Conservation (phyloP, 2,888 invertebrate species). For the Sceliomorpha sp. region DNA sequence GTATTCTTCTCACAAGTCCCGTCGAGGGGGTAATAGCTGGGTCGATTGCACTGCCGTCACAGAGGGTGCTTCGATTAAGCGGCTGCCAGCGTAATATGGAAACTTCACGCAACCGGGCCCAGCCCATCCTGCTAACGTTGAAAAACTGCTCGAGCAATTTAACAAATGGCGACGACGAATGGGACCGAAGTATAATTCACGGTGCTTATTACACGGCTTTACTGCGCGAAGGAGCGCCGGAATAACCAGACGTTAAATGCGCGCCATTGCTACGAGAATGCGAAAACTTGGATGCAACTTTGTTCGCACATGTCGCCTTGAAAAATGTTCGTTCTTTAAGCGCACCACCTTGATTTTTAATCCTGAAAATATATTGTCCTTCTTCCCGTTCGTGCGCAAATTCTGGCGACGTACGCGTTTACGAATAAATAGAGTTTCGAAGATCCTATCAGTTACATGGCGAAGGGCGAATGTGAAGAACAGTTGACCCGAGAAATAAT, state of each 20-base stretch:
- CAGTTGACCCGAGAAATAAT: no score
- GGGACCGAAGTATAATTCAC: slow-evolving; percentile 52
- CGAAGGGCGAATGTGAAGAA: no score
- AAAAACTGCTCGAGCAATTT: slow-evolving; percentile 53
- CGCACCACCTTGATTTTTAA: no score
- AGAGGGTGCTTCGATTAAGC: slow-evolving; percentile 66
- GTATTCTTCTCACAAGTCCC: slow-evolving; percentile 32
- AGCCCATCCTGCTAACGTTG: slow-evolving; percentile 57
- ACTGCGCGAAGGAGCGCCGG: slow-evolving; percentile 25
- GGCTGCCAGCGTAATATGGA: slow-evolving; percentile 53
- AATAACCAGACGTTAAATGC: background rate
- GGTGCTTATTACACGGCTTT: slow-evolving; percentile 26
- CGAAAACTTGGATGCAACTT: slow-evolving; percentile 1
- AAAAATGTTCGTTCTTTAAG: background rate
- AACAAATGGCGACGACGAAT: slow-evolving; percentile 52
- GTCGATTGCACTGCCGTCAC: slow-evolving; percentile 63
- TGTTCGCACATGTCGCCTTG: background rate
- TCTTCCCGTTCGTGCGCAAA: no score
- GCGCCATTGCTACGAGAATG: background rate
- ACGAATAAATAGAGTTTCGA: no score
- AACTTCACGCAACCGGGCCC: slow-evolving; percentile 50
- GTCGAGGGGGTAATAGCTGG: slow-evolving; percentile 32
- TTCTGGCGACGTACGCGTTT: no score
- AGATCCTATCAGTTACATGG: no score
- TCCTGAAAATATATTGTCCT: no score